These are phyloP conservation scores for Drosophila chauvacae DNA, from an alignment of 1,140 invertebrate species.

Conservation along the genomic window DNA sequence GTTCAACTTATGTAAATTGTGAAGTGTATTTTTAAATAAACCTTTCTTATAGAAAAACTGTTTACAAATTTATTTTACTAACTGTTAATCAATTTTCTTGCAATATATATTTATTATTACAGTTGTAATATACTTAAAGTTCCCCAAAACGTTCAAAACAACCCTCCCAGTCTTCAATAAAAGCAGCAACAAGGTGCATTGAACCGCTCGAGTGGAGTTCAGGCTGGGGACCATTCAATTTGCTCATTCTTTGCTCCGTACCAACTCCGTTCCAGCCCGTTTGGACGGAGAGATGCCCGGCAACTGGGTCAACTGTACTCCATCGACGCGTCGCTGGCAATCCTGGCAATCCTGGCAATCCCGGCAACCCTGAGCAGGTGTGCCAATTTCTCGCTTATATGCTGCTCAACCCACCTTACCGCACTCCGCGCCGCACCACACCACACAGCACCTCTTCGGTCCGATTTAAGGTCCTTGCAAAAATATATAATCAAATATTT, in stretches of 20 bases:
- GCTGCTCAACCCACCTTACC: slow-evolving; percentile 36
- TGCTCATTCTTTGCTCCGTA: slow-evolving; percentile 50
- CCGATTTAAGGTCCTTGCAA: slow-evolving; percentile 59
- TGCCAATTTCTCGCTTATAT: slow-evolving; percentile 52
- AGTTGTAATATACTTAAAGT: background rate
- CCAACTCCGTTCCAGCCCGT: slow-evolving; percentile 35
- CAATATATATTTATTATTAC: too few relatives aligned
- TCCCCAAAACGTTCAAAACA: background rate
- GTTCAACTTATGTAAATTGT: too few relatives aligned
- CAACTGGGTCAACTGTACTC: slow-evolving; percentile 77
- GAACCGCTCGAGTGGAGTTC: slow-evolving; percentile 62
- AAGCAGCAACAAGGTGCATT: slow-evolving; percentile 55
- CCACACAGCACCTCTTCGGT: slow-evolving; percentile 6
- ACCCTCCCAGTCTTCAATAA: slow-evolving; percentile 5
- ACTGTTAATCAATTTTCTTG: too few relatives aligned
- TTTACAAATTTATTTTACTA: too few relatives aligned
- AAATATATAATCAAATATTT: slow-evolving; percentile 81
- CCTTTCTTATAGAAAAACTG: too few relatives aligned
- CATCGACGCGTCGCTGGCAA: slow-evolving; percentile 22
- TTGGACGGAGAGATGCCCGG: slow-evolving; percentile 13
- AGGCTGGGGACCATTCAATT: slow-evolving; percentile 66
- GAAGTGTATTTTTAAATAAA: too few relatives aligned
- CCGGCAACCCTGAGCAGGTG: slow-evolving; percentile 54
- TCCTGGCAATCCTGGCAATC: slow-evolving; percentile 18
- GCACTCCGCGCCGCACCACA: slow-evolving; percentile 15